Evolutionary conservation across 2,888 invertebrate genomes (phyloP).

Genomic region (Aelia acuminata): DNA sequence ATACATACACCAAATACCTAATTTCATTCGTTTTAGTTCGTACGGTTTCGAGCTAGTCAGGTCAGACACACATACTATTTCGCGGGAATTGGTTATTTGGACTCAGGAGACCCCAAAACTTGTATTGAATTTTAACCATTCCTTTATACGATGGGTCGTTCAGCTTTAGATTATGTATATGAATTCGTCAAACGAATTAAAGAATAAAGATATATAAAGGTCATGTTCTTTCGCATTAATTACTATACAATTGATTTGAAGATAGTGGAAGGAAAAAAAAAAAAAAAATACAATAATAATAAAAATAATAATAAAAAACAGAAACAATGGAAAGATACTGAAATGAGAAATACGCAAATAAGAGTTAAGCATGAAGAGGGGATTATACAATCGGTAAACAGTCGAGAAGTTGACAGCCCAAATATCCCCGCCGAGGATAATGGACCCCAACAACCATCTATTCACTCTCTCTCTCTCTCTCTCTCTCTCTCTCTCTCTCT

Average conservation of each 20-base stretch:
- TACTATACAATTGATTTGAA: neutral
- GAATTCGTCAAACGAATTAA: too few relatives aligned
- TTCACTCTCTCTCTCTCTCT: neutral
- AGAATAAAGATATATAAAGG: neutral
- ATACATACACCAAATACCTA: too few relatives aligned
- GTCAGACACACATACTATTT: too few relatives aligned
- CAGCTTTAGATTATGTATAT: too few relatives aligned
- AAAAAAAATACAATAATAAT: too few relatives aligned
- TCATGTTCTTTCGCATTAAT: neutral
- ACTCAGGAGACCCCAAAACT: too few relatives aligned
- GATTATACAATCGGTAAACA: neutral
- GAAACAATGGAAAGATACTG: neutral
- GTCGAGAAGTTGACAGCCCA: slow-evolving; percentile 20
- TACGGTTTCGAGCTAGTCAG: too few relatives aligned
- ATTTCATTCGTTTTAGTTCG: too few relatives aligned
- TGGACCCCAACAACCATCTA: neutral
- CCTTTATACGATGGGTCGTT: too few relatives aligned
- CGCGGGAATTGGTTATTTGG: too few relatives aligned
- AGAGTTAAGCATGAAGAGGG: neutral
- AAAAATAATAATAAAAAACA: too few relatives aligned
- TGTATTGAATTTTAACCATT: too few relatives aligned
- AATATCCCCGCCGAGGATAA: neutral
- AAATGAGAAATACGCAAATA: neutral
- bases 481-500: neutral
- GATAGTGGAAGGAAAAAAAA: neutral